Evolutionary conservation across 1,140 invertebrate species (phyloP), one percentile per base, ranked within the genome.

Genomic region (Drosophila pseudoobscura): DNA sequence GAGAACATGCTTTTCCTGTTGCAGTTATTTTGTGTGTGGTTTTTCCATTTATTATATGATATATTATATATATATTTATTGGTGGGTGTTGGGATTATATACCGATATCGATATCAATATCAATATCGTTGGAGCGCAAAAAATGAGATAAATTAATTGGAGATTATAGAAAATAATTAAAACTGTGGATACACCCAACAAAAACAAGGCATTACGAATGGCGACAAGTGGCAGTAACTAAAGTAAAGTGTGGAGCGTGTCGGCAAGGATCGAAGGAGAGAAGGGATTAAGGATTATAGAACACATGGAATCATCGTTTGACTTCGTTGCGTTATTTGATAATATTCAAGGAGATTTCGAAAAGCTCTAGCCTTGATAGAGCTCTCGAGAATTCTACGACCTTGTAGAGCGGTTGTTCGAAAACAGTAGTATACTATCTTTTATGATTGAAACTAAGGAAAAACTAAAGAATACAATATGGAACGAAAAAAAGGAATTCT

Each of bases 1-100:
- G 96, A 95, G 91, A 96, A 94, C 87, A 96, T 95, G 90, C 95
- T 96, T 94, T 95, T 96, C 93, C 95, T 96, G 89, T 26, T 46
- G 20, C 44, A 45, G 46, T 41, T 52, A 52, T 62, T 44, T 8
- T 55, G 54, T 56, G 41, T 24, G 35, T 53, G 35, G 61, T 58
- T 57, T 58, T 57, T 65, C 71, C 52, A 49, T 58, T 64, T 31
- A 4, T 44, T 45, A 17, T 47, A 52, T 44, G 47, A 45, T 74
- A 35, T 68, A 39, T 51, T 17, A 50, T 73, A 51, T 61, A 52
- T 39, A 43, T n/a, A 51, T 52, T 29, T 45, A 52, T 60, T 39
- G 51, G 39, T 58, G 24, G 24, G 24, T 26, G 20, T 20, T 20
- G 56, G 58, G 49, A n/a, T 75, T 52, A 47, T 41, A 64, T 75